Base-by-base conservation (phyloP, 2,888 invertebrate genomes). In the Linnaemya vulpina region DNA sequence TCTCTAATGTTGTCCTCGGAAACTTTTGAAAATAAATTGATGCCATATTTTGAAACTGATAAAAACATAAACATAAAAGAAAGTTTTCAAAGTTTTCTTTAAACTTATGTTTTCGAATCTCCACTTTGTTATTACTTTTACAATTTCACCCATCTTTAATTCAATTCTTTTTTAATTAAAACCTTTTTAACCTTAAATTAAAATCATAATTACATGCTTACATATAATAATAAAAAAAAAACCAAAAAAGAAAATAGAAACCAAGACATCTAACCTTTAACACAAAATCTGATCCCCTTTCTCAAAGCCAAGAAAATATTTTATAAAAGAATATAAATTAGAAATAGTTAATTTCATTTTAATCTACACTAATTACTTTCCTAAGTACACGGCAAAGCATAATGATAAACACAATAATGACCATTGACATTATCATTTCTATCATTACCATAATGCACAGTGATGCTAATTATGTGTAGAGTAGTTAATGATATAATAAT, bases 351-450 rank as follows among this genome's bases (percentile, higher is more conserved):
- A 84, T 77, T 84, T 76, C 73, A 80, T 71, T 84, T 84, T 76
- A 73, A 84, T 77, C 62, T 80, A 77, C 76, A 80, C 65, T 81
- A 84, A 84, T 84, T 84, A 84, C 55, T 81, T 67, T 67, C 46
- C 60, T 81, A 75, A 75, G 70, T 65, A 60, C 49, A 60, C 62
- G 58, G 46, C 49, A 53, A 46, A 30, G 46, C 55, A 77, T 55
- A 55, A 79, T 77, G 63, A 70, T 70, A 11, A 40, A 62, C 15
- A 73, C 35, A n/a, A 62, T 78, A 67, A 58, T 58, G 55, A 30
- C 58, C 3, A 58, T 71, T 3, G 35, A 63, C 38, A 73, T 13
- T n/a, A 25, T 70, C 20, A 77, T 46, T 60, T 46, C 58, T 43
- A 67, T 51, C 8, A 38, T 75, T 20, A 46, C 17, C 15, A 53